Base-by-base conservation (phyloP, 2,888 invertebrate species). In the Acheta domesticus region DNA sequence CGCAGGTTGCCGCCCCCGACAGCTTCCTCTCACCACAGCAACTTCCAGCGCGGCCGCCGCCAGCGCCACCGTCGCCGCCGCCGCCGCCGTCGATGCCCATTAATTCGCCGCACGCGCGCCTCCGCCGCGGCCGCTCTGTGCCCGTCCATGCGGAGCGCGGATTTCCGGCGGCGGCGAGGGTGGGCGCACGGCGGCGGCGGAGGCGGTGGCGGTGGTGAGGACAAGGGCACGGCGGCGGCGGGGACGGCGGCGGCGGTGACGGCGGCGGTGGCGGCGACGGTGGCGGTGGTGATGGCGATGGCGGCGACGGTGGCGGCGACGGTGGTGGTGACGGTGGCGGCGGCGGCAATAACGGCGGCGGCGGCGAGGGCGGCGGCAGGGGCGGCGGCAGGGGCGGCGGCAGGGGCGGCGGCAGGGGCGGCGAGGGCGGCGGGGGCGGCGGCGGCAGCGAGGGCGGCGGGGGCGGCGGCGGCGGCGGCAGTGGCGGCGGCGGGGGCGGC, bases 31-130 rank as follows among this genome's bases (percentile, higher is more conserved):
- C 36, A 36, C 36, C 36, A 36, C 36, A 36, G 36, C 36, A 36
- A 36, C 36, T 36, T 36, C 36, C 36, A 36, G 5, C 36, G 36
- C 36, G 36, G 62, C 62, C 62, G 62, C 62, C 62, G 62, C 62
- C 62, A 11, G 23, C 23, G 23, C 62, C 62, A 19, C 62, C 62
- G 62, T 14, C 62, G 62, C 62, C 62, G 62, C 62, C 62, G 62
- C 62, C 62, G 62, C 62, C 62, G 62, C 62, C 62, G 62, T n/a
- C 62, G n/a, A n/a, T n/a, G 62, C n/a, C 62, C n/a, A 62, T 62
- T 62, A 62, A 62, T 62, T 62, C 62, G 62, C 62, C 14, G 62
- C 62, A 62, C 62, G 62, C 62, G 62, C 62, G n/a, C 16, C 14
- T 14, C 62, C 62, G n/a, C 62, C 62, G 62, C n/a, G 16, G 62